Evolutionary conservation across 2,797 vertebrate species (phyloP).

Genomic region (Ctenopoma kingsleyae): DNA sequence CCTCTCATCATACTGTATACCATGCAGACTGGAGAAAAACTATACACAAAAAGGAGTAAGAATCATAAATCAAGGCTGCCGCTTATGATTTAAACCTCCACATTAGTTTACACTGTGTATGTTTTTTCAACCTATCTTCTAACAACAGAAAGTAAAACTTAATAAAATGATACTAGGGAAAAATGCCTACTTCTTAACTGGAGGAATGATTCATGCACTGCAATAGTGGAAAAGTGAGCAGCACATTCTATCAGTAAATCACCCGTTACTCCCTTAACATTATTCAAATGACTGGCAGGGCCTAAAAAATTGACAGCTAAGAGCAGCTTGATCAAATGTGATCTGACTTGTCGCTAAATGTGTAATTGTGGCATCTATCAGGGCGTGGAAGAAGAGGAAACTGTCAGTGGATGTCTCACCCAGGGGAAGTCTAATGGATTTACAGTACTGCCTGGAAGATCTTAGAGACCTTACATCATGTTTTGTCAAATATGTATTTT

Average conservation of each 20-base stretch:
- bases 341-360: constrained; percentile 66
- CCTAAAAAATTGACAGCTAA: constrained; percentile 65
- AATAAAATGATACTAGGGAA: not conserved
- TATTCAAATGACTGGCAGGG: constrained; percentile 61
- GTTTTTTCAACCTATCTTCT: constrained; percentile 2
- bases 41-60: not conserved
- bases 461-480: constrained; percentile 67
- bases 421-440: constrained; percentile 68
- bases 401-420: constrained; percentile 53
- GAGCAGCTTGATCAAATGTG: constrained; percentile 66
- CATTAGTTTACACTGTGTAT: not conserved
- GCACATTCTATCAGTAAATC: constrained; percentile 35
- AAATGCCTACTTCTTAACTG: constrained; percentile 8
- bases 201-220: constrained; percentile 20
- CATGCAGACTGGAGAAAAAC: not conserved
- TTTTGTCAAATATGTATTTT: constrained; percentile 75
- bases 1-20: not conserved
- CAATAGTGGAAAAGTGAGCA: constrained; percentile 42
- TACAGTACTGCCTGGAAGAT: constrained; percentile 66
- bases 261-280: constrained; percentile 40
- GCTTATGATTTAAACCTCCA: not conserved
- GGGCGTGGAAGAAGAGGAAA: constrained; percentile 37
- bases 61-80: not conserved
- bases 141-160: constrained; percentile 7
- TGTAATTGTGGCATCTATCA: constrained; percentile 71